A percentile compares a stretch with the other conserved stretches of the same genome.
Evolutionary conservation across 2,888 invertebrate species (phyloP).

Genomic region (Eristalinus aeneus): DNA sequence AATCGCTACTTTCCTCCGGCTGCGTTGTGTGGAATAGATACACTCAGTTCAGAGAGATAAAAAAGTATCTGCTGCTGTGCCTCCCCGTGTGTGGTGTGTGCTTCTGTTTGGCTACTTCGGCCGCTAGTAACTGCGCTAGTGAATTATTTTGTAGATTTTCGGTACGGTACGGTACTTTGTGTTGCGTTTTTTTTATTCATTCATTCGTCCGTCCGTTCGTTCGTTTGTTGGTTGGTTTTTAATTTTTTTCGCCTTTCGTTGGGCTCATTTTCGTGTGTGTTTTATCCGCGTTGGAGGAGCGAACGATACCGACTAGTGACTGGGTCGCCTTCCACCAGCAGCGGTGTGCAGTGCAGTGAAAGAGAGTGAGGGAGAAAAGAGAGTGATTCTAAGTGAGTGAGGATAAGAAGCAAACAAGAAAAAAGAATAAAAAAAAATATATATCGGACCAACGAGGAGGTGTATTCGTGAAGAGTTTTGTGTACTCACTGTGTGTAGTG

Average conservation of each 20-base stretch:
- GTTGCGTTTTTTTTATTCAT: slow-evolving; percentile 7
- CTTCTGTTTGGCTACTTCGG: slow-evolving; percentile 65
- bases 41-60: slow-evolving; percentile 40
- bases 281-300: slow-evolving; percentile 52
- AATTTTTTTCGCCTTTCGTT: not conserved
- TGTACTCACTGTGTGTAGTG: slow-evolving; percentile 26
- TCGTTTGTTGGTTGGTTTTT: not conserved
- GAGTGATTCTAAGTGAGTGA: slow-evolving; percentile 24
- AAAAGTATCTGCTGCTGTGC: slow-evolving; percentile 47
- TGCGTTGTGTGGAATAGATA: slow-evolving; percentile 46
- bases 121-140: slow-evolving; percentile 62
- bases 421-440: not conserved
- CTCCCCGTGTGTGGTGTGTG: slow-evolving; percentile 45
- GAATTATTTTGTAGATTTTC: slow-evolving; percentile 69
- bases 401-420: not conserved
- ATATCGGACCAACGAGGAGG: not conserved
- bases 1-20: slow-evolving; percentile 65
- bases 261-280: slow-evolving; percentile 26
- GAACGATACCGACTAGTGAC: slow-evolving; percentile 28
- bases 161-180: slow-evolving; percentile 63
- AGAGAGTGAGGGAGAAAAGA: slow-evolving; percentile 1
- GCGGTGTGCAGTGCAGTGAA: not conserved
- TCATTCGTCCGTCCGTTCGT: not conserved
- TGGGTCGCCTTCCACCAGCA: not conserved
- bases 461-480: slow-evolving; percentile 36